These are phyloP conservation scores for Pachydiplax longipennis DNA, from an alignment of 2,888 invertebrate genomes.

Conservation along the genomic window DNA sequence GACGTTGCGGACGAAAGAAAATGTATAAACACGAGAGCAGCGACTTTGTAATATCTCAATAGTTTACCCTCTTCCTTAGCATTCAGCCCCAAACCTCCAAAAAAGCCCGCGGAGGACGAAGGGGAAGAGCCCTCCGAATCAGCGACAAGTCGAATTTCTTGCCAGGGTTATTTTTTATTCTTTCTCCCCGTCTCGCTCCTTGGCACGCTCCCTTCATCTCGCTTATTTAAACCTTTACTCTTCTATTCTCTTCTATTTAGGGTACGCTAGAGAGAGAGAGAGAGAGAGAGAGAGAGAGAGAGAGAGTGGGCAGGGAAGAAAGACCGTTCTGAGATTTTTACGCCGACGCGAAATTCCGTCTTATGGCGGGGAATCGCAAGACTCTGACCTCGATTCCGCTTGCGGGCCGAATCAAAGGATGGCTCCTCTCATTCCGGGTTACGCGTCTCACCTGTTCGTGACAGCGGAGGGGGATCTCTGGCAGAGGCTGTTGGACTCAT, in stretches of 20 bases:
- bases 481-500: neutral
- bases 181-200: neutral
- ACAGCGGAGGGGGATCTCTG: neutral
- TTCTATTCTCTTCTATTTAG: conserved; percentile 6
- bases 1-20: no score
- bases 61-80: no score
- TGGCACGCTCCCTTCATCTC: neutral
- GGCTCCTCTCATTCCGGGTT: neutral
- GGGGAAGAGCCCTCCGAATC: no score
- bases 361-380: neutral
- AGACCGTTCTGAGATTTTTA: no score
- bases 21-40: no score
- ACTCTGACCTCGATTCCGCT: neutral
- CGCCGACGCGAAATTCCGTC: neutral
- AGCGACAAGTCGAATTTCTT: neutral
- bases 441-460: neutral
- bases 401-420: neutral
- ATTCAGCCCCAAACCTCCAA: no score
- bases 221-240: neutral
- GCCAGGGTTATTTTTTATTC: neutral
- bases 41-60: no score
- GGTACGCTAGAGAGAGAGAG: neutral
- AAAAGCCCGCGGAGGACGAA: no score
- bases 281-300: neutral
- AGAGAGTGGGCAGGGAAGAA: no score